Conservation (phyloP, 2,888 invertebrate genomes). For the Idaea aversata region DNA sequence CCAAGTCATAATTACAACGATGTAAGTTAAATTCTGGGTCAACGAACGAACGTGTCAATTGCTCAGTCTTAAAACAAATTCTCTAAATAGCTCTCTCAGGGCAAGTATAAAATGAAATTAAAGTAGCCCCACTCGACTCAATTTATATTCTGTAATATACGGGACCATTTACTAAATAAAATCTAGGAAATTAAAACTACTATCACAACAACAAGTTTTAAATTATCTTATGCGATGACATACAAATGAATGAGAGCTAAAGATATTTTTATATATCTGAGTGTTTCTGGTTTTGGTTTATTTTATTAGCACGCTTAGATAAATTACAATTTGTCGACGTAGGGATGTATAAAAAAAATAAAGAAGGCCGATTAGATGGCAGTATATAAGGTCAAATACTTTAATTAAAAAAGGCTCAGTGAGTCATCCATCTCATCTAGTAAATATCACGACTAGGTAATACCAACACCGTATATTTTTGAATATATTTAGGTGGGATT, state of each 20-base stretch:
- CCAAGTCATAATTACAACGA: constrained; percentile 18
- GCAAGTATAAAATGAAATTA: constrained; percentile 45
- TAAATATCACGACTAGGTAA: not conserved
- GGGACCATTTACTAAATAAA: not conserved
- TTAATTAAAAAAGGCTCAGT: not conserved
- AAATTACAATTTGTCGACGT: constrained; percentile 3
- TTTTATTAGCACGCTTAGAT: not conserved
- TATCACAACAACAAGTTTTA: not conserved
- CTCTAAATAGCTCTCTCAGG: constrained; percentile 53
- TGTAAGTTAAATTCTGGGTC: constrained; percentile 46
- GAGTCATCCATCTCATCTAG: not conserved
- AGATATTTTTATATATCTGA: constrained; percentile 10
- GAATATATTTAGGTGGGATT: constrained; percentile 25
- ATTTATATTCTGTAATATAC: constrained; percentile 13
- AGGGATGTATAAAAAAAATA: not conserved
- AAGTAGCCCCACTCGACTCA: constrained; percentile 28
- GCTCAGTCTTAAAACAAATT: constrained; percentile 49
- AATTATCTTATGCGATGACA: not conserved
- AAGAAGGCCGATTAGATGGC: not conserved
- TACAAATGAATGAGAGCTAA: not conserved
- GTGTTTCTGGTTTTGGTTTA: constrained; percentile 19
- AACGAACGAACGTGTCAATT: constrained; percentile 52
- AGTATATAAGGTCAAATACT: not conserved
- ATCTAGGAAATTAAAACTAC: not conserved
- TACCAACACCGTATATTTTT: not conserved